Base-by-base conservation (phyloP, 2,888 invertebrate species). In the Cenopis cana region DNA sequence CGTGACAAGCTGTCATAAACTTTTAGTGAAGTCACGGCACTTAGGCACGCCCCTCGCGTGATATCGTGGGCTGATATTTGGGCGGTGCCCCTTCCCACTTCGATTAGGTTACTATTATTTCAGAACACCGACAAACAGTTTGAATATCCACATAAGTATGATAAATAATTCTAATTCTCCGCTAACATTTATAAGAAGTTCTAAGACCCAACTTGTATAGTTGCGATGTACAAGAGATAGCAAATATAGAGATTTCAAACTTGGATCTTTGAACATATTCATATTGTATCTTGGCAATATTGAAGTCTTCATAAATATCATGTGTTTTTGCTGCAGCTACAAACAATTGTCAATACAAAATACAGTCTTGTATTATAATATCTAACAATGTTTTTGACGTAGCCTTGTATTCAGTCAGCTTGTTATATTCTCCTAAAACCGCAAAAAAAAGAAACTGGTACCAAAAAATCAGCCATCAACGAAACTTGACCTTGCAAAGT, bases 401-500 rank as follows among this genome's bases (percentile, higher is more conserved):
- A 52, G 24, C 62, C 50, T 52, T 4, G 50, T 18, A 20, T 50
- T 62, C 9, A 14, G 11, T 33, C 50, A 50, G 17, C 8, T 36
- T 49, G n/a, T 60, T 11, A 12, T 29, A 41, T 38, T 64, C 36
- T 54, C 17, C 3, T 29, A 55, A 46, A 65, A 8, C 65, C 49
- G 33, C 49, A 49, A 38, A 4, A 10, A 38, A 50, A 33, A 46
- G 65, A 46, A 17, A 17, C 49, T 10, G 60, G 61, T 49, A 49
- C n/a, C 17, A 52, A 66, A 65, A 62, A 60, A 59, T 56, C 12
- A 17, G 59, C 70, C 54, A 62, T 68, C 46, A 72, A 68, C 64
- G 71, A 74, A 77, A 78, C 74, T 76, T 79, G 81, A 79, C 85
- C 87, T 87, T 86, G 84, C 68, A 74, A 76, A 85, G 83, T 83